Conservation (phyloP, 2,888 invertebrate species). For the Andrena dorsata region DNA sequence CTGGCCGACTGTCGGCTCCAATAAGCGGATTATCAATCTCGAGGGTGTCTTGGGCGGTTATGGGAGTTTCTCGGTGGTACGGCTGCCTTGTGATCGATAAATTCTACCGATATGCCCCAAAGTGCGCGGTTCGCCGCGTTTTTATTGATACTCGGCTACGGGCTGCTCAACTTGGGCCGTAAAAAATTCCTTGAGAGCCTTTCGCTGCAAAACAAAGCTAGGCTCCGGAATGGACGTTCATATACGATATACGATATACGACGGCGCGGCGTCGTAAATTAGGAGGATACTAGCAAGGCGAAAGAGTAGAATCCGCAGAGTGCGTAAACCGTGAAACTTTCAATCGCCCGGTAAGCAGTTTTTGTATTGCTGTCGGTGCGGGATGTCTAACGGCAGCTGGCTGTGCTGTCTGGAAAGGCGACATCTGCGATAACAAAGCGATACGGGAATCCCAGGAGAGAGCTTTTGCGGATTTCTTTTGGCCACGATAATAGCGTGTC, state of each 20-base stretch:
- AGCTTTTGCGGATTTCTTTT: background rate
- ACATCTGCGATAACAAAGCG: background rate
- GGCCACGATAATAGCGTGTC: background rate
- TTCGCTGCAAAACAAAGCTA: slow-evolving; percentile 1
- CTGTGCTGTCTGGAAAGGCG: too few species aligned
- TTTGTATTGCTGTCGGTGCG: too few species aligned
- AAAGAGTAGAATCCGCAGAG: too few species aligned
- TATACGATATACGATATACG: background rate
- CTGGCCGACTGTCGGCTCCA: slow-evolving; percentile 13
- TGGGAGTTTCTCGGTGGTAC: background rate
- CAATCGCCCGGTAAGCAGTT: too few species aligned
- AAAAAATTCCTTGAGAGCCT: slow-evolving; percentile 15
- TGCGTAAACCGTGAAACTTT: too few species aligned
- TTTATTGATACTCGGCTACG: slow-evolving; percentile 13
- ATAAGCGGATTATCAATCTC: slow-evolving; percentile 63
- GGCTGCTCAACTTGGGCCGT: slow-evolving; percentile 4
- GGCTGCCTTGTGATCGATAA: slow-evolving; percentile 19
- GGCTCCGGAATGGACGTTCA: background rate
- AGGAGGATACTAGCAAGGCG: too few species aligned
- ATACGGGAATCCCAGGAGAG: background rate
- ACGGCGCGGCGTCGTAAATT: background rate
- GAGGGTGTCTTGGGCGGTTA: slow-evolving; percentile 29
- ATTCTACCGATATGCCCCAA: background rate
- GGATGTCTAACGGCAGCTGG: background rate
- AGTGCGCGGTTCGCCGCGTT: slow-evolving; percentile 16